These are phyloP conservation scores for Rhea americana DNA, from an alignment of 2,113 vertebrate species.

Conservation along the genomic window DNA sequence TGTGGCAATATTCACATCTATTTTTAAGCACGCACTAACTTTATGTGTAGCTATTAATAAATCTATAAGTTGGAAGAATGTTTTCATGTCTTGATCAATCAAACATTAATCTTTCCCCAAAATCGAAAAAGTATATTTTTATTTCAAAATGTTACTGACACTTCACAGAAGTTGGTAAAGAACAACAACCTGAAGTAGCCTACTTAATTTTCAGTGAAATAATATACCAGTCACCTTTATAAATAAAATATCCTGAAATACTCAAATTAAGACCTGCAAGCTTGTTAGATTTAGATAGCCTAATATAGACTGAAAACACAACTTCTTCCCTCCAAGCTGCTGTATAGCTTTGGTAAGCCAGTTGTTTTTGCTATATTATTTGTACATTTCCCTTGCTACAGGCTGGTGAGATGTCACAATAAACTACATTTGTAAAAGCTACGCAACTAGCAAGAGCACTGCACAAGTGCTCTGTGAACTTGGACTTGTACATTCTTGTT, in stretches of 20 bases:
- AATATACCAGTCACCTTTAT: background rate
- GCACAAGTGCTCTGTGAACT: background rate
- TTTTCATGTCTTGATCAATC: background rate
- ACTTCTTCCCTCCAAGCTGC: background rate
- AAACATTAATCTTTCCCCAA: background rate
- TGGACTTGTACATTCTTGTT: background rate
- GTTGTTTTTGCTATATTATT: background rate
- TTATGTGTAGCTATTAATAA: background rate
- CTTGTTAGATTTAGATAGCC: background rate
- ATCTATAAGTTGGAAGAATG: background rate
- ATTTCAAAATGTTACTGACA: background rate
- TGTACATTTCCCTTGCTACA: background rate
- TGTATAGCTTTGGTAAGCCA: background rate
- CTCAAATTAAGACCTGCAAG: background rate
- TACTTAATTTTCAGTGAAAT: background rate
- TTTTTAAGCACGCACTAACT: background rate
- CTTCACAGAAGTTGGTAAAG: background rate
- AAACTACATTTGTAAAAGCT: background rate
- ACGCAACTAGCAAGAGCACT: background rate
- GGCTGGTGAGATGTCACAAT: background rate
- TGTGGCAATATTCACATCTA: background rate
- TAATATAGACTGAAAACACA: background rate
- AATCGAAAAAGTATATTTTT: rapidly evolving
- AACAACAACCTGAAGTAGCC: background rate
- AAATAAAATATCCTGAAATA: background rate